Percentiles rank a stretch among this genome's conserved stretches.
phyloP scores from a whole-genome alignment of 1,140 invertebrate genomes.

The Drosophila lowei region DNA sequence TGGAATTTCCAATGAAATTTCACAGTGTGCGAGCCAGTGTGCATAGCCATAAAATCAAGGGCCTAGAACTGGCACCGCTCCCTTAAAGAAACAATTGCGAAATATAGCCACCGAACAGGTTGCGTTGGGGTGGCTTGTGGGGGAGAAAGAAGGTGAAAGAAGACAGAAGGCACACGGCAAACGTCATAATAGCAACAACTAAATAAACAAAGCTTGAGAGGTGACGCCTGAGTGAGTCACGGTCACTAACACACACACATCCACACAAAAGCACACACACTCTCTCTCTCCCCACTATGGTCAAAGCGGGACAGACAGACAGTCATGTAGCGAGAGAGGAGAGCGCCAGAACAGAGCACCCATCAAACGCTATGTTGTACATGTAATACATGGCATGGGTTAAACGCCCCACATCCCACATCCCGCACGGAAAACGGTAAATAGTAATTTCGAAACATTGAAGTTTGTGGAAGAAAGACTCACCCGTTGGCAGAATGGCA shows the following conservation, averaged over 20 bases:
- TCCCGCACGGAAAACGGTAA: no score
- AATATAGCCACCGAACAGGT: no score
- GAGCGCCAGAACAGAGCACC: constrained; percentile 52
- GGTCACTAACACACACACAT: constrained; percentile 48
- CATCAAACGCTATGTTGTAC: constrained; percentile 16
- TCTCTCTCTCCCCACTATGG: constrained; percentile 2
- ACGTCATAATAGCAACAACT: constrained; percentile 26
- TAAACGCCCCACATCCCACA: not conserved
- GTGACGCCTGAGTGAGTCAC: constrained; percentile 79
- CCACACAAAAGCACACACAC: not conserved
- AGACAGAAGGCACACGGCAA: not conserved
- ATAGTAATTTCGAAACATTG: not conserved
- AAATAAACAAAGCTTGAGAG: constrained; percentile 58
- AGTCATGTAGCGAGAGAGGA: constrained; percentile 16
- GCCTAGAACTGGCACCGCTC: no score
- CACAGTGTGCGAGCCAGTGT: not conserved
- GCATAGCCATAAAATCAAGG: constrained; percentile 4
- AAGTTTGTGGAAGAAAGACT: constrained; percentile 78
- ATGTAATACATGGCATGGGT: constrained; percentile 6
- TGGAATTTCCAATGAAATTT: constrained; percentile 33
- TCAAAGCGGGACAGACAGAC: constrained; percentile 25
- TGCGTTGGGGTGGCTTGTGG: constrained; percentile 1
- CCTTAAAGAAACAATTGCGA: no score
- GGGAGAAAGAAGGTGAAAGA: constrained; percentile 9
- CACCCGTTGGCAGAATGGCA: constrained; percentile 94